Evolutionary conservation across 1,140 invertebrate species (phyloP).

Genomic region (Holcopasites calliopsidis): DNA sequence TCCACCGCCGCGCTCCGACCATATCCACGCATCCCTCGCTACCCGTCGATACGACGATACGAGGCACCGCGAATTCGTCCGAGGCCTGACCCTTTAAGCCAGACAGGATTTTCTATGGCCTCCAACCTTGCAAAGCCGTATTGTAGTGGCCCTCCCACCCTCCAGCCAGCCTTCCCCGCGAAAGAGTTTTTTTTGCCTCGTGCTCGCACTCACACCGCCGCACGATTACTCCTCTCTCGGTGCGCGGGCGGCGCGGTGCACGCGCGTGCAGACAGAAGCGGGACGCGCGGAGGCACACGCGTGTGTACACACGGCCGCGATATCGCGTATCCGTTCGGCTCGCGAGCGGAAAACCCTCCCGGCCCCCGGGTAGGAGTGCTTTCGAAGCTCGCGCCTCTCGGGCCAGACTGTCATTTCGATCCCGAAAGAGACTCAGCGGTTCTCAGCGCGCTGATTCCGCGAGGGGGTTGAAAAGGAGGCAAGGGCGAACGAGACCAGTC

Average conservation of each 20-base stretch:
- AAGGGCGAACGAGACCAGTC: neutral
- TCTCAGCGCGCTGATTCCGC: constrained; percentile 45
- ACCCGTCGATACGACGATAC: constrained; percentile 25
- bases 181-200: constrained; percentile 69
- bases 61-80: constrained; percentile 55
- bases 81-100: constrained; percentile 75
- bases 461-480: neutral
- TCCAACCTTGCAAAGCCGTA: constrained; percentile 69
- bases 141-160: constrained; percentile 49
- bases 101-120: constrained; percentile 75
- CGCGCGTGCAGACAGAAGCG: constrained; percentile 28
- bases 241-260: constrained; percentile 9
- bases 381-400: constrained; percentile 65
- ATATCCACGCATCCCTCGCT: neutral
- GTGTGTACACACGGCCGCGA: constrained; percentile 40
- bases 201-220: constrained; percentile 58
- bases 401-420: constrained; percentile 67
- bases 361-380: constrained; percentile 42
- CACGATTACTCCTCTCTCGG: constrained; percentile 42
- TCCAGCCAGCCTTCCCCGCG: constrained; percentile 46
- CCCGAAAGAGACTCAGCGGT: constrained; percentile 61
- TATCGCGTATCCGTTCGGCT: constrained; percentile 62
- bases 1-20: neutral
- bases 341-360: constrained; percentile 36
- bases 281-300: constrained; percentile 7